Base-by-base conservation (phyloP, 2,888 invertebrate genomes). In the Eristalis arbustorum region DNA sequence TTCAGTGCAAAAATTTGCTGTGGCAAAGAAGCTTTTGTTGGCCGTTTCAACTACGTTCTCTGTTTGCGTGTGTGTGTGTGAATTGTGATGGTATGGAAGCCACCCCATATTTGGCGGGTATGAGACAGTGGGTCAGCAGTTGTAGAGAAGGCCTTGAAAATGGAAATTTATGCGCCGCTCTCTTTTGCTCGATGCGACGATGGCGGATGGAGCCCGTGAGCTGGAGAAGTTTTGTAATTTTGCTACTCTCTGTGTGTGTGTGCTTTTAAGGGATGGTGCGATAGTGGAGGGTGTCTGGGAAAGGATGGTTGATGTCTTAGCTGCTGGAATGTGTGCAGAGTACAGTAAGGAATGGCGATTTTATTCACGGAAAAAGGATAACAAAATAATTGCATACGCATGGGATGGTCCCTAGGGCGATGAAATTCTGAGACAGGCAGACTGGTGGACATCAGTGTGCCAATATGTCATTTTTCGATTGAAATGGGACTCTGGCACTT, bases 81-180 rank as follows among this genome's bases (percentile, higher is more conserved):
- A 5, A 1, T 23, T 28, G 28, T 40, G 22, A 5, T 14, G 42
- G 42, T 61, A 40, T 22, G 59, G 67, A 31, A 78, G 57, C 22
- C 76, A 59, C 59, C 64, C n/a, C 69, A 42, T 71, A 73, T 83
- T 72, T 56, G 73, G 66, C 62, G 85, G 68, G 64, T 72, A 68
- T 72, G 64, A 37, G 59, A 18, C 49, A 75, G 28, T 74, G 67
- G 57, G n/a, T 18, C 66, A 67, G 37, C 76, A 79, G 82, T 85
- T 85, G 85, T 85, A 85, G 81, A 78, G 82, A 85, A 85, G 85
- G 85, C 85, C 85, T 85, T 85, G 85, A 85, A 85, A 88, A 75
- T 81, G 31, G 64, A 76, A 81, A 77, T 75, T 67, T 69, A 74
- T 84, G 71, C 68, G 63, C 81, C 82, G 49, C 82, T 88, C 71